A percentile compares a stretch with the other conserved stretches of the same genome.
Evolutionary conservation across 2,797 vertebrate genomes (phyloP).

Genomic region (Neosalanx taihuensis): DNA sequence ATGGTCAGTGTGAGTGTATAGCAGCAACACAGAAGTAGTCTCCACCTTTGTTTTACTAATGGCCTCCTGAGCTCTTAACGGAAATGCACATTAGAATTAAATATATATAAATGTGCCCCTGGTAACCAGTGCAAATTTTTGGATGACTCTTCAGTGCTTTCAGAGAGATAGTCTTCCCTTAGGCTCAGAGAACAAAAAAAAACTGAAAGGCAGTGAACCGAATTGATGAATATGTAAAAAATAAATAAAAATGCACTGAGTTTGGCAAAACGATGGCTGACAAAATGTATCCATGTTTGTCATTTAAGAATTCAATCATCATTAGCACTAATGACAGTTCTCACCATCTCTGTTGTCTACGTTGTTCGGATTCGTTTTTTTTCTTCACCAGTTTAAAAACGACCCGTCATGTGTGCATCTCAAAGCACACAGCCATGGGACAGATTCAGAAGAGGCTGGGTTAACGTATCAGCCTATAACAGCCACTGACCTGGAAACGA

Average conservation of each 20-base stretch:
- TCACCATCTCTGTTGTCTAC: background rate
- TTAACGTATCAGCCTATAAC: constrained; percentile 39
- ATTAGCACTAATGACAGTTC: background rate
- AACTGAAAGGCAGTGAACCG: constrained; percentile 35
- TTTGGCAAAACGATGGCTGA: too few species aligned
- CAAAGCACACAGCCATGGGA: constrained; percentile 18
- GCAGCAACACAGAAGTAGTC: background rate
- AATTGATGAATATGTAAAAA: constrained; percentile 34
- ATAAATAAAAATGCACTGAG: constrained; percentile 7
- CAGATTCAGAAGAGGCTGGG: constrained; percentile 46
- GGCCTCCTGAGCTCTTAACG: constrained; percentile 28
- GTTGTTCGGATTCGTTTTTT: background rate
- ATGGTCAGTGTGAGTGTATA: background rate
- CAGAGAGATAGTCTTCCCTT: constrained; percentile 38
- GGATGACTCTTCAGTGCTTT: constrained; percentile 53
- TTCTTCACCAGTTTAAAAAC: background rate
- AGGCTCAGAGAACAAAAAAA: constrained; percentile 39
- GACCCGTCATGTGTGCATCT: background rate
- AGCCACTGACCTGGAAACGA: constrained; percentile 63
- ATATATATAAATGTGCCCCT: constrained; percentile 10
- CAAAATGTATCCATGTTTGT: background rate
- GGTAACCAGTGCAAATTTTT: constrained; percentile 55
- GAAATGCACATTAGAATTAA: constrained; percentile 47
- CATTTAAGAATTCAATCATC: background rate
- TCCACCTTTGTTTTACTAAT: constrained; percentile 35